A percentile compares a stretch with the other conserved stretches of the same genome.
Evolutionary conservation across 37 sponge, comb jelly and placozoan species (phyloP).

Genomic region (Beroe ovata): DNA sequence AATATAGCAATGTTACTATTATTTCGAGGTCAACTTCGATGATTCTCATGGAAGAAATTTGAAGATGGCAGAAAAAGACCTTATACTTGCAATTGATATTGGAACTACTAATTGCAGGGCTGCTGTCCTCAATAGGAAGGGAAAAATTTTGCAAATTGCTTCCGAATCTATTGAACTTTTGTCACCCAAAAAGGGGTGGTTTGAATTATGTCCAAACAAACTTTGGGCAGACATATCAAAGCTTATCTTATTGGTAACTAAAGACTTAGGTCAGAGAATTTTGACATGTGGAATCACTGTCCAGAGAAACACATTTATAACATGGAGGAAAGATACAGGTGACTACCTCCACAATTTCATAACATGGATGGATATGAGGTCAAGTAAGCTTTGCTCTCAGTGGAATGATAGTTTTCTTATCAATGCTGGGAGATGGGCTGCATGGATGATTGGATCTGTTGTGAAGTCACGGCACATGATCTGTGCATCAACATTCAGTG

Average conservation of each 20-base stretch:
- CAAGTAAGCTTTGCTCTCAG: slow-evolving; percentile 69
- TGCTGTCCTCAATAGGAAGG: slow-evolving; percentile 74
- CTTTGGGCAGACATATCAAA: slow-evolving; percentile 78
- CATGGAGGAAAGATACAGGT: slow-evolving; percentile 87
- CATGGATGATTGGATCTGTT: slow-evolving; percentile 72
- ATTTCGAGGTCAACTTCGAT: too few species aligned
- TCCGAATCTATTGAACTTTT: slow-evolving; percentile 68
- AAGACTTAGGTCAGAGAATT: slow-evolving; percentile 67
- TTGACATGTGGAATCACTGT: slow-evolving; percentile 72
- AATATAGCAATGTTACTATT: too few species aligned
- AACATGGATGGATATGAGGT: slow-evolving; percentile 92
- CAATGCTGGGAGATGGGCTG: slow-evolving; percentile 67
- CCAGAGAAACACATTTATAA: slow-evolving; percentile 84
- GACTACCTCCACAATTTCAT: slow-evolving; percentile 86
- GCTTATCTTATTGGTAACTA: slow-evolving; percentile 68
- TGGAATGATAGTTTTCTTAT: slow-evolving; percentile 80
- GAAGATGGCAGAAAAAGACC: slow-evolving; percentile 28
- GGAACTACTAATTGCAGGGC: slow-evolving; percentile 83
- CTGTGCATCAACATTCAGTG: slow-evolving; percentile 38
- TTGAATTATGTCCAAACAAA: slow-evolving; percentile 82
- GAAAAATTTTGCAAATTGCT: slow-evolving; percentile 66
- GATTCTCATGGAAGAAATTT: too few species aligned
- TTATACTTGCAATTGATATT: slow-evolving; percentile 81
- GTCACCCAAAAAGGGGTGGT: slow-evolving; percentile 75
- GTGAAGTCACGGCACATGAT: slow-evolving; percentile 68